Evolutionary conservation across 2,797 vertebrate genomes (phyloP), one percentile per base, ranked within the genome.

Genomic region (Sebastes minor): DNA sequence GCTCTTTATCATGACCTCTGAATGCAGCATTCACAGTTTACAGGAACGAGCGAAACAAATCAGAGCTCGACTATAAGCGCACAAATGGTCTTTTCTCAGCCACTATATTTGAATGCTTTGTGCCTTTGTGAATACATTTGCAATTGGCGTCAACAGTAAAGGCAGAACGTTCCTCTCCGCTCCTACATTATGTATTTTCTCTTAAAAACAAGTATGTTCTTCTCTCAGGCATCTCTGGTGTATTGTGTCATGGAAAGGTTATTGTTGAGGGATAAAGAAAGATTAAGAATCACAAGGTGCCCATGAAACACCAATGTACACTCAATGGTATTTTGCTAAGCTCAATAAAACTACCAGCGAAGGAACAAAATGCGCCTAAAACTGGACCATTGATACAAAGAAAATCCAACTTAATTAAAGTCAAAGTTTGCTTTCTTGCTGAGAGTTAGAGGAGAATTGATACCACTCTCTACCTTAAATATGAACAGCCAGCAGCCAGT

Each of bases 1-100:
- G 68, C 78, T 27, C 57, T 79, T 77, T 25, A 77, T 80, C 52
- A 18, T 25, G 63, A 80, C 76, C 61, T 70, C 55, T 57, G 70
- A 75, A 23, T 8, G 16, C 62, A 33, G 70, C 30, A 6, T 22
- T 46, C 27, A 9, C 49, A 23, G 64, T 66, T 72, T 9, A 75
- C 8, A 27, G 42, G 22, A 68, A 61, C 23, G 53, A 46, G 18
- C 42, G 18, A 67, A 72, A 86, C 62, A 46, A 38, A 70, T 71
- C 46, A 56, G 13, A 22, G 14, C 30, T 61, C 1, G 8, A 23
- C 62, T 42, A 1, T 12, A 33, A 69, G 42, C 35, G 14, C 55
- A 56, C 35, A 56, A 57, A 35, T 4, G 14, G n/a, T 38, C 23
- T 46, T 62, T 61, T 52, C 71, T 25, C 49, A 68, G 30, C 27